Conservation (phyloP, 2,113 vertebrate genomes). For the Cavia aperea region DNA sequence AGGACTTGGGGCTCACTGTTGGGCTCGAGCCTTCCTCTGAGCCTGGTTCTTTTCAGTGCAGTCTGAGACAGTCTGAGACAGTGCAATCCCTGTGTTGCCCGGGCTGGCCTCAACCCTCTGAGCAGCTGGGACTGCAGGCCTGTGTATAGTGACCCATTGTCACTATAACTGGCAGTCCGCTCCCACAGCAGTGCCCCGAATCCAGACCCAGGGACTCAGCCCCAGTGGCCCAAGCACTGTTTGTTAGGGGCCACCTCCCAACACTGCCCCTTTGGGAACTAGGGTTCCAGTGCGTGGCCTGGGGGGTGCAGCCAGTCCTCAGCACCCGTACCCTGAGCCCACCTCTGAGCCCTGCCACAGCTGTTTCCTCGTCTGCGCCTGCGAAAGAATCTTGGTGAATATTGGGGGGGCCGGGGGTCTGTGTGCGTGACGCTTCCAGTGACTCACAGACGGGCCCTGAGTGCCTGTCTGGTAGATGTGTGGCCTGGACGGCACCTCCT, state of each 20-base stretch:
- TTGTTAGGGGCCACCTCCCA: neutral
- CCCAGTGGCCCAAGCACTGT: neutral
- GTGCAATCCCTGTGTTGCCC: neutral
- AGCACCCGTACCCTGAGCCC: neutral
- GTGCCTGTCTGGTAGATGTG: neutral
- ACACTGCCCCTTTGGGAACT: neutral
- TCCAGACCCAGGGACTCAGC: neutral
- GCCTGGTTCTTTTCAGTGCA: neutral
- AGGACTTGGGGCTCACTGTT: neutral
- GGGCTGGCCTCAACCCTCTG: neutral
- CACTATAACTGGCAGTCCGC: neutral
- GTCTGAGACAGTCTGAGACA: neutral
- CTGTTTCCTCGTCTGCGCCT: neutral
- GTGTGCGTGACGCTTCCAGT: neutral
- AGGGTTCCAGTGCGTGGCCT: neutral
- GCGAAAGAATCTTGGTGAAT: neutral
- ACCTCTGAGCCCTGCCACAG: neutral
- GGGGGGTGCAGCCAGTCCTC: no score
- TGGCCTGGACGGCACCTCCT: neutral
- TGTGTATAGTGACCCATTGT: neutral
- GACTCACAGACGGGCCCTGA: neutral
- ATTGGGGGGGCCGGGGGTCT: no score
- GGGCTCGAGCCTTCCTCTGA: neutral
- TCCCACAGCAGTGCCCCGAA: neutral
- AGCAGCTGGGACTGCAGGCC: neutral